Evolutionary conservation across 2,888 invertebrate species (phyloP), one percentile per base, ranked within the genome.

Genomic region (Lottia gigantea): DNA sequence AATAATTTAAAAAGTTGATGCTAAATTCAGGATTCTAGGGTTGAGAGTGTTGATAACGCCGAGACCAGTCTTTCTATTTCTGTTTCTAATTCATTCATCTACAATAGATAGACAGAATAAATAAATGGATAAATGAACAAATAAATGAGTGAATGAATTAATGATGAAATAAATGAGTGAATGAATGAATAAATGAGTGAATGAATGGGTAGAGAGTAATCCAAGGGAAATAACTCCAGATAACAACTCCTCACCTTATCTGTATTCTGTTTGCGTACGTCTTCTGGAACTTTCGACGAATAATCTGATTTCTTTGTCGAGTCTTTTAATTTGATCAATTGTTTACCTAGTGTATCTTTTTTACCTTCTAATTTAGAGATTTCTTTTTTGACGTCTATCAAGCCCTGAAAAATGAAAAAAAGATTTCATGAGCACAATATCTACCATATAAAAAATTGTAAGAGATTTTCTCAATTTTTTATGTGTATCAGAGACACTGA

Each of bases 251-350:
- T 81, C 14, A 96, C 90, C 90, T 96, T 97, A 73, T 95, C 95
- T 0, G 91, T 89, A 87, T 97, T 95, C 71, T 89, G 86, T 63
- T 91, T 92, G 65, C 89, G 85, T 45, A 95, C 93, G 63, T 94
- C 93, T 0, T 88, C 90, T 0, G 96, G 96, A 14, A 96, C 96
- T 90, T 97, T 97, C 0, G 87, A 90, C 0, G 90, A 88, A 88
- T 98, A 98, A 89, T 96, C 96, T 0, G 92, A 90, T 0, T 93
- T 93, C 0, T 91, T 88, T 89, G 94, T 94, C 0, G 93, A 91
- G 85, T 95, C 93, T 72, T 92, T 91, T 19, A 97, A 90, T 85
- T 95, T 96, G 46, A 88, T 89, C 75, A 95, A 91, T n/a, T 93
- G 93, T 82, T 92, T 92, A 63, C 91, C 90, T 23, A 96, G 89